Base-by-base conservation (phyloP, 1,140 invertebrate genomes). In the Sarcophaga peregrina region DNA sequence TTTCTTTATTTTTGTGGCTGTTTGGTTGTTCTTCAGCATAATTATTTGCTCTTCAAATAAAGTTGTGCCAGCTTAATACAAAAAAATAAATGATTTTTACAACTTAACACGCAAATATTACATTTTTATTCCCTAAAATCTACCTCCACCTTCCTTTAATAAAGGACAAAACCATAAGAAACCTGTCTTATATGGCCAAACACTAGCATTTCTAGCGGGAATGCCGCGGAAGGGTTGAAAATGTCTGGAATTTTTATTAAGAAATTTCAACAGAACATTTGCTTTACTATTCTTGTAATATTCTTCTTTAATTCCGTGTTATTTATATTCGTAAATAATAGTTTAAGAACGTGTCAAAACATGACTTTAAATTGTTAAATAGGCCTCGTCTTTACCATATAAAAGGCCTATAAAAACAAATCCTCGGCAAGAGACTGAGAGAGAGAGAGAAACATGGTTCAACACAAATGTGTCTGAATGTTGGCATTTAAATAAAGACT, bases 321-420 rank as follows among this genome's bases (percentile, higher is more conserved):
- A 48, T 48, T 46, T 76, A 15, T 10, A 76, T 17, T 48, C n/a
- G 48, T 76, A 76, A 76, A 76, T 47, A 76, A 48, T 17, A 76
- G 7, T n/a, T 15, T 76, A 76, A 76, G 48, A 48, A 76, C 74
- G 74, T 76, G 74, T 76, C 74, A 47, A 76, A 76, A 76, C 74
- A 47, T 76, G 45, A 47, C 37, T 76, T 25, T 48, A 76, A 76
- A 76, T 13, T 76, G 74, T 46, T 76, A 76, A 76, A 68, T 68
- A 20, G 62, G 4, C 6, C 17, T 68, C n/a, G 3, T 68, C 7
- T 0, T 68, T 68, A n/a, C n/a, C n/a, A n/a, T n/a, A n/a, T n/a
- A n/a, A n/a, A n/a, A n/a, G n/a, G 62, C 20, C n/a, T n/a, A 6
- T 68, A 68, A 68, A 68, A 20, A 17, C n/a, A 68, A 20, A 68